Conservation (phyloP, 2,888 invertebrate genomes). For the Drosophila engyochracea region DNA sequence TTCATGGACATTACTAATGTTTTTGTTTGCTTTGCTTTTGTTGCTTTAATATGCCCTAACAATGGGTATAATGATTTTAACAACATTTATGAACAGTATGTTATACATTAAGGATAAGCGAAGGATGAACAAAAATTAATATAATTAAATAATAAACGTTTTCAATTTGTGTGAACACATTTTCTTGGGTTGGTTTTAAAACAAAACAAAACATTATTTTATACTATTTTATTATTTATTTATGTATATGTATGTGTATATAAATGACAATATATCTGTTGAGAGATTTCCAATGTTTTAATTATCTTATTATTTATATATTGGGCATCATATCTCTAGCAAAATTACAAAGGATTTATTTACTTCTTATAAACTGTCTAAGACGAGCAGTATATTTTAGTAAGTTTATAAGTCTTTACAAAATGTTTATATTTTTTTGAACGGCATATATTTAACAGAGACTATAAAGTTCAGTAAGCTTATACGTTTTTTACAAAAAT, state of each 20-base stretch:
- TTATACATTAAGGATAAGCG: not conserved
- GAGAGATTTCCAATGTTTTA: not conserved
- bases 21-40: conserved; percentile 24
- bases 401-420: not conserved
- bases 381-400: not conserved
- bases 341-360: not conserved
- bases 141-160: not conserved
- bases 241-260: not conserved
- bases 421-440: not conserved
- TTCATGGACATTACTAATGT: conserved; percentile 75
- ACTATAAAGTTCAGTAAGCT: not conserved
- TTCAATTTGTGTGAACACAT: not conserved
- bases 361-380: not conserved
- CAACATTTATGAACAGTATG: not conserved
- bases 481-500: not conserved
- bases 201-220: not conserved
- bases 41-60: conserved; percentile 32
- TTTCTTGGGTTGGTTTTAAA: not conserved
- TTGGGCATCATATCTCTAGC: not conserved
- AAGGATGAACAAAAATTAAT: not conserved
- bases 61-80: conserved; percentile 13
- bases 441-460: not conserved
- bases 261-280: not conserved
- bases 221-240: not conserved
- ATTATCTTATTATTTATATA: too few relatives aligned